These are phyloP conservation scores for Galeopterus variegatus DNA, from an alignment of 2,113 vertebrate genomes.

Conservation along the genomic window DNA sequence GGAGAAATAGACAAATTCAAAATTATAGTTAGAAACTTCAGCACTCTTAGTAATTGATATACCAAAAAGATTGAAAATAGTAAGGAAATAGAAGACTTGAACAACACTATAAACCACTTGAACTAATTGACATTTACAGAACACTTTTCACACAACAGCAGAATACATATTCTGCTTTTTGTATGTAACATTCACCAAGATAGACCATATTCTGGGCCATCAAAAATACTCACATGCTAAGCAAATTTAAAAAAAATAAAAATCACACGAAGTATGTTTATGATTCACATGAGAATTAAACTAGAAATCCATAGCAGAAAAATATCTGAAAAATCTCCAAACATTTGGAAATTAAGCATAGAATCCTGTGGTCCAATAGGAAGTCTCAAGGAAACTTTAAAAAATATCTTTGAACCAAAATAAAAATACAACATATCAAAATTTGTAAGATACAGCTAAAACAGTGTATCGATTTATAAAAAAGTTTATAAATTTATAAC, in stretches of 20 bases:
- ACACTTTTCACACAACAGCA: not conserved
- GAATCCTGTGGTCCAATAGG: not conserved
- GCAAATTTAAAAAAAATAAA: not conserved
- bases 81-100: not conserved
- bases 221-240: not conserved
- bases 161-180: not conserved
- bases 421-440: not conserved
- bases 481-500: not conserved
- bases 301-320: not conserved
- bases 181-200: not conserved
- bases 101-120: not conserved
- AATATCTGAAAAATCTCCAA: not conserved
- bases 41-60: not conserved
- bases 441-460: not conserved
- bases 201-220: not conserved
- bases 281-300: not conserved
- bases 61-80: not conserved
- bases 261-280: not conserved
- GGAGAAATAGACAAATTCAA: not conserved
- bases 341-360: not conserved
- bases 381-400: not conserved
- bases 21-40: not conserved
- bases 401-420: not conserved
- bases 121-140: not conserved
- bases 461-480: not conserved